Conservation (phyloP, 37 sponge, comb jelly and placozoan species). For the Sycon ciliatum region DNA sequence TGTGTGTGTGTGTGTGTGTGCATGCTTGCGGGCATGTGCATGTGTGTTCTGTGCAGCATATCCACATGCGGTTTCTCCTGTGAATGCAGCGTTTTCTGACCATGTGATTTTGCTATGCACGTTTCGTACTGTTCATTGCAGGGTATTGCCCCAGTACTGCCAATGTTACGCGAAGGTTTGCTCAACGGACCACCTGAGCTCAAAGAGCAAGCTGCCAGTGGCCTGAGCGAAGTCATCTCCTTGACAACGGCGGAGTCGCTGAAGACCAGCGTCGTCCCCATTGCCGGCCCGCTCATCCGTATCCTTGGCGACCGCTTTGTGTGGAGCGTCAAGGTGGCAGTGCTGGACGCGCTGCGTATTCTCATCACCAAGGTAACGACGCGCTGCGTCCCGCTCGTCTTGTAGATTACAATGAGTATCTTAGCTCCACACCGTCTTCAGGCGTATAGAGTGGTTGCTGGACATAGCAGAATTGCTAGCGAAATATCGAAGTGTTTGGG, state of each 20-base stretch:
- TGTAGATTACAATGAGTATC: too few relatives aligned
- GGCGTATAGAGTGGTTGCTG: background rate
- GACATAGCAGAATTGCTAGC: too few relatives aligned
- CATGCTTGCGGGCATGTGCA: too few relatives aligned
- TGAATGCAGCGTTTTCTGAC: too few relatives aligned
- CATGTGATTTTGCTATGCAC: too few relatives aligned
- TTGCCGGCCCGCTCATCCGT: slow-evolving; percentile 92
- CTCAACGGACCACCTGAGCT: slow-evolving; percentile 77
- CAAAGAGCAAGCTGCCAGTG: slow-evolving; percentile 81
- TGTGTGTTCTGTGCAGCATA: too few relatives aligned
- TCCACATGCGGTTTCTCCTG: too few relatives aligned
- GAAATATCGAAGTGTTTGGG: too few relatives aligned
- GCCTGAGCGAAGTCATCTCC: slow-evolving; percentile 68
- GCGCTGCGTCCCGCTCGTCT: too few relatives aligned
- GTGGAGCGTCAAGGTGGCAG: slow-evolving; percentile 72
- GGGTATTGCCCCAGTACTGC: slow-evolving; percentile 69
- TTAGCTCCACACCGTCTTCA: background rate
- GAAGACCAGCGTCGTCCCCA: slow-evolving; percentile 55
- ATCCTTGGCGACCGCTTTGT: slow-evolving; percentile 77
- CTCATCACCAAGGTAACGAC: slow-evolving; percentile 65
- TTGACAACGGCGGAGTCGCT: slow-evolving; percentile 41
- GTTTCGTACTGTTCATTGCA: slow-evolving; percentile 25
- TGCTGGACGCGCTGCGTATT: slow-evolving; percentile 69
- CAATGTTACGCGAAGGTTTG: slow-evolving; percentile 74
- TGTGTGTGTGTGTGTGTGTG: too few relatives aligned